Base-by-base conservation (phyloP, 2,888 invertebrate species). In the Eristalis pertinax region DNA sequence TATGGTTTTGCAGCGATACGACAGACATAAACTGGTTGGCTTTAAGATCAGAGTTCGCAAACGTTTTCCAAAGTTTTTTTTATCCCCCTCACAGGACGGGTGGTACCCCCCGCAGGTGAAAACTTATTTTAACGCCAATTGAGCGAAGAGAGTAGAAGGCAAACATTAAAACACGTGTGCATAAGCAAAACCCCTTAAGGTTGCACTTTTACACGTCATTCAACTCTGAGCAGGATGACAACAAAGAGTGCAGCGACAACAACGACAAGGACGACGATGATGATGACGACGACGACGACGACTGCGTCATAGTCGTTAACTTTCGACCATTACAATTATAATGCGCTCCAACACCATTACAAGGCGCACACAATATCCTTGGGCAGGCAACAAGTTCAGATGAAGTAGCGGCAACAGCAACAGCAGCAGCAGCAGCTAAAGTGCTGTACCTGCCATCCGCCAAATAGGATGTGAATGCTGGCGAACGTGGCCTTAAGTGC, bases 401-500 rank as follows among this genome's bases (percentile, higher is more conserved):
- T 76, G 65, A 56, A 62, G 22, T n/a, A 65, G 74, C 63, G 32
- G 32, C 13, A 65, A 60, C 32, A 38, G 32, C 13, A 65, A 60
- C 32, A 38, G 38, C 10, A 32, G 10, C 32, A 69, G 56, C 68
- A 24, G 58, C 67, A 67, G 19, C 19, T 11, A 13, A 58, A 38
- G 64, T 65, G n/a, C 32, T 72, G 38, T 75, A 74, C 41, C 76
- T 60, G 64, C 69, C 64, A 41, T 56, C 58, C 56, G 62, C 62
- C 22, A 56, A 87, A 87, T 79, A 65, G 79, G 19, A 73, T 67
- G 58, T 76, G 72, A 87, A 76, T 62, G 72, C 72, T 76, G 58
- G 83, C 72, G 63, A 83, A 87, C 79, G 74, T 87, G 43, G 82
- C 86, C 78, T 68, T 86, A 86, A 86, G 86, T 86, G 86, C 70